Base-by-base conservation (phyloP, 2,888 invertebrate genomes). In the Rhodophaea formosa region DNA sequence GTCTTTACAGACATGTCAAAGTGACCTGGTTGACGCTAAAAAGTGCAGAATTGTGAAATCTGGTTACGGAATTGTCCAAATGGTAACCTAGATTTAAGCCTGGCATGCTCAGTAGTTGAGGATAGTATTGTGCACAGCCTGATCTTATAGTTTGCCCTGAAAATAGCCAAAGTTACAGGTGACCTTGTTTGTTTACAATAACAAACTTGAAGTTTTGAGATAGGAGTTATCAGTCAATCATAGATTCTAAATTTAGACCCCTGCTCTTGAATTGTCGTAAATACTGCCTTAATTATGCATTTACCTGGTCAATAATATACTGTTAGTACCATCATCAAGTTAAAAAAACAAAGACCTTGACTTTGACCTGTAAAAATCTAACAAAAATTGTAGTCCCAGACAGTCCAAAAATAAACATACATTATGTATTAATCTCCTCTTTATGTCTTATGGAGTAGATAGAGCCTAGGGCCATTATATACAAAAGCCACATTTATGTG, bases 51-150 rank as follows among this genome's bases (percentile, higher is more conserved):
- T 61, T 64, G 62, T 61, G 64, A 67, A 69, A 69, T 59, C 61
- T 56, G 56, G 57, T 62, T 61, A 56, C 60, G 65, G 68, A 70
- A 66, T 68, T 69, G 64, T 64, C 62, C 65, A 62, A 69, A 65
- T 68, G 68, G 65, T 68, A 70, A 67, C 68, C 70, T 67, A 72
- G 62, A 65, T 69, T 29, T 43, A 43, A 45, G 10, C 53, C 56
- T 56, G 32, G 30, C 12, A 53, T 16, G 46, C 44, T 52, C 52
- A 53, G 32, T 30, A 53, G 42, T 14, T 53, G 7, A 29, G 10
- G 15, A 32, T 15, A 49, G 7, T 1, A 49, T 8, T 32, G 3
- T 12, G 3, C 10, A 12, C 12, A n/a, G 39, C 39, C 39, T 39
- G 5, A n/a, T 39, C 39, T 39, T 12, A 12, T 12, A 15, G 12